A percentile compares a stretch with the other conserved stretches of the same genome.
phyloP scores from a whole-genome alignment of 2,797 vertebrate genomes.

The Hydrocynus forskahlii region DNA sequence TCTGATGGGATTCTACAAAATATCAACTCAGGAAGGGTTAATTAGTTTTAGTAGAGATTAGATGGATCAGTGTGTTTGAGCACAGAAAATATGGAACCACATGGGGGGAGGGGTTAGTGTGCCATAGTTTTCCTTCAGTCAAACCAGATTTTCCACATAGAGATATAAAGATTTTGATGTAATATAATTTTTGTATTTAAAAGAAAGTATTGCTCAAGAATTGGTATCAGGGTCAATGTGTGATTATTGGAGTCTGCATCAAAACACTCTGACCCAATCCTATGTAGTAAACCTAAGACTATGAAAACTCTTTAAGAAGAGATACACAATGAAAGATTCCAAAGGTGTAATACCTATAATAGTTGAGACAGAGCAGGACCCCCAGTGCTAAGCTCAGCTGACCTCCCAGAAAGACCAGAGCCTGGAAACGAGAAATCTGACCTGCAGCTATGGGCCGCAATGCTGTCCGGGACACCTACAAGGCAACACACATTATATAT shows the following conservation, averaged over 20 bases:
- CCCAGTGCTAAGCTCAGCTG: slow-evolving; percentile 90
- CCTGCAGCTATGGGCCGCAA: slow-evolving; percentile 90
- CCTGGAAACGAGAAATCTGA: slow-evolving; percentile 85
- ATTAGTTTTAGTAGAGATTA: too few relatives aligned
- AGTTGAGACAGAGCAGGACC: slow-evolving; percentile 91
- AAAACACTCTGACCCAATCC: not conserved
- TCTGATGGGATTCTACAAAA: not conserved
- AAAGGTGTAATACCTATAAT: slow-evolving; percentile 84
- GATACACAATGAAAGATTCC: not conserved
- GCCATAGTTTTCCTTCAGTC: too few relatives aligned
- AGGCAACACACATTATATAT: not conserved
- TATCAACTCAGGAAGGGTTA: too few relatives aligned
- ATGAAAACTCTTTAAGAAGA: not conserved
- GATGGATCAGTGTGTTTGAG: too few relatives aligned
- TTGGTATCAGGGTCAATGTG: not conserved
- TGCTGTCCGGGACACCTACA: slow-evolving; percentile 89
- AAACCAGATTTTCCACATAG: too few relatives aligned
- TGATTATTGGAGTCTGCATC: not conserved
- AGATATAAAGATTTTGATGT: too few relatives aligned
- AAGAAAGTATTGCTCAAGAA: not conserved
- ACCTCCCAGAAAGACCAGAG: slow-evolving; percentile 88
- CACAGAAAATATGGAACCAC: too few relatives aligned
- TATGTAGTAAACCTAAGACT: too few relatives aligned
- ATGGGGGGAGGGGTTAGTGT: too few relatives aligned
- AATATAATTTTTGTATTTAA: too few relatives aligned